Conservation (phyloP, 2,113 vertebrate genomes). For the Corvus moneduloides region DNA sequence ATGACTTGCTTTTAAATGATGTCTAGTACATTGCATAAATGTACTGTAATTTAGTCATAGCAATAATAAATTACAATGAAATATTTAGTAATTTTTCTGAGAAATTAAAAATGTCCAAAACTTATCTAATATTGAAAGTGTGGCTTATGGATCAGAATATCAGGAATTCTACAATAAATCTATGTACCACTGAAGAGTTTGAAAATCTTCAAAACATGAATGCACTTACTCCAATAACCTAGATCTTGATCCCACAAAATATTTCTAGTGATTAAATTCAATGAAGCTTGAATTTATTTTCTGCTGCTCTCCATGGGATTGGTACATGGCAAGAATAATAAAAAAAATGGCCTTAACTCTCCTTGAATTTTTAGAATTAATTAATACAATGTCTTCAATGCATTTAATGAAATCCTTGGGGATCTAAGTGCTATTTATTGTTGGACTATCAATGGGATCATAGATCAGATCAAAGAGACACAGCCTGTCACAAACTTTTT, state of each 20-base stretch:
- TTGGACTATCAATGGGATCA: not conserved
- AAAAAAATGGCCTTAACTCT: not conserved
- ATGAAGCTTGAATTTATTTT: not conserved
- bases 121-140: not conserved
- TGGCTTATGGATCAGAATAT: not conserved
- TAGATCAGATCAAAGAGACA: not conserved
- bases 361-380: not conserved
- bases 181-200: not conserved
- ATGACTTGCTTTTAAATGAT: not conserved
- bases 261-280: not conserved
- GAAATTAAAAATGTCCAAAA: not conserved
- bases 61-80: not conserved
- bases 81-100: not conserved
- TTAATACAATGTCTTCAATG: not conserved
- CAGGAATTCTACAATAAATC: not conserved
- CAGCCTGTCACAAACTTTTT: not conserved
- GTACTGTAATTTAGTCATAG: not conserved
- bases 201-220: not conserved
- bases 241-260: not conserved
- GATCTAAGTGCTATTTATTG: not conserved
- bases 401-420: not conserved
- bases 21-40: not conserved
- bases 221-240: not conserved
- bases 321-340: not conserved
- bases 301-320: not conserved